These are phyloP conservation scores for Nipponia nippon DNA, from an alignment of 2,113 vertebrate species.

Conservation along the genomic window DNA sequence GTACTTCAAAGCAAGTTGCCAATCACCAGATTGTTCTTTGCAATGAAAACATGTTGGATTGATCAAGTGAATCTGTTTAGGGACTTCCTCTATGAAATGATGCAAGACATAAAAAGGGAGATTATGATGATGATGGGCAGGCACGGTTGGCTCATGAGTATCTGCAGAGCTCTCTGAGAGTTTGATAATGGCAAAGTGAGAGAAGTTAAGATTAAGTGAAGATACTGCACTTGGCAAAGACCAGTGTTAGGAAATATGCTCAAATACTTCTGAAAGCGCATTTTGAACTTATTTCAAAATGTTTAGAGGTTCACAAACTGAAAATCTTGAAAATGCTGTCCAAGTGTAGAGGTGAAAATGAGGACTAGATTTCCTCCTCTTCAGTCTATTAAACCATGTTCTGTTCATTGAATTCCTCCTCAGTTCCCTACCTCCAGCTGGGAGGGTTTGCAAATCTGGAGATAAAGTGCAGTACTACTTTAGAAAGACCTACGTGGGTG, in stretches of 20 bases:
- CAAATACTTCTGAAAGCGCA: not conserved
- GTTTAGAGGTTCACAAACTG: not conserved
- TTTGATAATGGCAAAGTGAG: not conserved
- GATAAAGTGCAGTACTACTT: not conserved
- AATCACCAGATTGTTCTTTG: not conserved
- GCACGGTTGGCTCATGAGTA: not conserved
- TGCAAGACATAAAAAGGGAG: not conserved
- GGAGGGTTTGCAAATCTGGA: not conserved
- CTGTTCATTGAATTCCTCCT: not conserved
- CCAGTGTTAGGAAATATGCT: not conserved
- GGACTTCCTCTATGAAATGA: not conserved
- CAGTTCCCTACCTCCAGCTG: not conserved
- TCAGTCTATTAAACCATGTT: not conserved
- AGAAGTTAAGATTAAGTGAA: not conserved
- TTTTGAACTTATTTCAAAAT: not conserved
- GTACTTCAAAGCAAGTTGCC: not conserved
- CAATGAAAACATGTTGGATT: not conserved
- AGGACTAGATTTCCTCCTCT: not conserved
- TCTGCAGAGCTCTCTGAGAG: not conserved
- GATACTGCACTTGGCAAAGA: not conserved
- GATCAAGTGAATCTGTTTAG: not conserved
- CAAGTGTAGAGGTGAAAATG: not conserved
- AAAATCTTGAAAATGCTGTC: not conserved
- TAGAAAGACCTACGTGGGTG: not conserved
- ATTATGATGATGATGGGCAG: not conserved